Evolutionary conservation across 2,888 invertebrate species (phyloP), one percentile per base, ranked within the genome.

Genomic region (Chorisops tibialis): DNA sequence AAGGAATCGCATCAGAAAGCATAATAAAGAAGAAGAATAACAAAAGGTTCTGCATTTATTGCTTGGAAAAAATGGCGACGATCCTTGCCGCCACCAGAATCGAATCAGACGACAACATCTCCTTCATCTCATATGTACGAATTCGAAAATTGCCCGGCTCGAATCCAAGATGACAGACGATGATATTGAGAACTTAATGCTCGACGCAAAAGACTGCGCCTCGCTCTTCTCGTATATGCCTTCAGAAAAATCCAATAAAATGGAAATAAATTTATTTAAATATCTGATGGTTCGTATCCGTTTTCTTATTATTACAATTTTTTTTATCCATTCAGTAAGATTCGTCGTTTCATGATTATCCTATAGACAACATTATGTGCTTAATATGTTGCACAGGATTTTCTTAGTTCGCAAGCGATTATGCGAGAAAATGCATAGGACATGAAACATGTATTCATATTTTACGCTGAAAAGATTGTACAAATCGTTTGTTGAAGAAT

Each of bases 181-280:
- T 45, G 63, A 63, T 63, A 63, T 61, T 58, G 63, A 43, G 56
- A 60, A 61, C 38, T 58, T 63, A 63, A 61, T 63, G 54, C 48
- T 45, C 58, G 54, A 50, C 47, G 50, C 50, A 62, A 62, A 50
- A 58, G 51, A 54, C 39, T 43, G 18, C 37, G 14, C 47, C 58
- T 30, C 9, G 9, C 30, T 30, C 9, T 30, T n/a, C n/a, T n/a
- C n/a, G n/a, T n/a, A n/a, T n/a, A n/a, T n/a, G n/a, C n/a, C n/a
- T n/a, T n/a, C n/a, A n/a, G n/a, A n/a, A n/a, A 30, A 7, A 30
- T 30, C 30, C 30, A 30, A 43, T 21, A 12, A 30, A 52, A 52
- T 56, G 35, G 21, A 41, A 54, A 54, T 54, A 54, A 39, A 54
- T 54, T 54, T 54, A 39, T 39, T 54, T 24, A 16, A 39, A 22